Evolutionary conservation across 2,888 invertebrate species (phyloP).

Genomic region (Epinotia demarniana): DNA sequence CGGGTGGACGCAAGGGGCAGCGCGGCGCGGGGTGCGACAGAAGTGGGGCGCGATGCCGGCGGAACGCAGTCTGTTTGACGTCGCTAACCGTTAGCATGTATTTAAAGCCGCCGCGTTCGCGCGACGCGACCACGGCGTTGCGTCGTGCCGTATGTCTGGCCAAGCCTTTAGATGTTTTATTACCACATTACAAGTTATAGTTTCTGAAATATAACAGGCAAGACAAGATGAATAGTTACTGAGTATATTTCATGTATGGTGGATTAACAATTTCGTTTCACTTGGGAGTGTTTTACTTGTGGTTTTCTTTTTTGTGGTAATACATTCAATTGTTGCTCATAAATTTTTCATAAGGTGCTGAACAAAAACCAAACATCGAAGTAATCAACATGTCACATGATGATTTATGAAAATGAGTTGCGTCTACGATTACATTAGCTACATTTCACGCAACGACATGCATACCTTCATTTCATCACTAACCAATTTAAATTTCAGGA

Average conservation of each 20-base stretch:
- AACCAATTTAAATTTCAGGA: constrained; percentile 90
- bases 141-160: no score
- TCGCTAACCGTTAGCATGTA: no score
- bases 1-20: no score
- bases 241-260: neutral
- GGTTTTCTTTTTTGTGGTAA: neutral
- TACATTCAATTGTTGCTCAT: neutral
- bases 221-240: neutral
- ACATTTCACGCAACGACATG: constrained; percentile 51
- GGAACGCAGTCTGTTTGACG: no score
- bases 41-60: no score
- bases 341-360: neutral
- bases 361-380: neutral
- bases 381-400: neutral
- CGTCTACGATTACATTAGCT: neutral
- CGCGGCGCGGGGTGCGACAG: no score
- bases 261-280: neutral
- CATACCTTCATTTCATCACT: constrained; percentile 79
- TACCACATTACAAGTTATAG: neutral
- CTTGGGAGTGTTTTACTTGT: neutral
- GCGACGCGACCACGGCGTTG: no score
- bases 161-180: constrained; percentile 30
- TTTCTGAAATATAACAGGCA: neutral
- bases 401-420: neutral
- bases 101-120: no score